phyloP scores from a whole-genome alignment of 2,113 vertebrate genomes.

The Nipponia nippon region DNA sequence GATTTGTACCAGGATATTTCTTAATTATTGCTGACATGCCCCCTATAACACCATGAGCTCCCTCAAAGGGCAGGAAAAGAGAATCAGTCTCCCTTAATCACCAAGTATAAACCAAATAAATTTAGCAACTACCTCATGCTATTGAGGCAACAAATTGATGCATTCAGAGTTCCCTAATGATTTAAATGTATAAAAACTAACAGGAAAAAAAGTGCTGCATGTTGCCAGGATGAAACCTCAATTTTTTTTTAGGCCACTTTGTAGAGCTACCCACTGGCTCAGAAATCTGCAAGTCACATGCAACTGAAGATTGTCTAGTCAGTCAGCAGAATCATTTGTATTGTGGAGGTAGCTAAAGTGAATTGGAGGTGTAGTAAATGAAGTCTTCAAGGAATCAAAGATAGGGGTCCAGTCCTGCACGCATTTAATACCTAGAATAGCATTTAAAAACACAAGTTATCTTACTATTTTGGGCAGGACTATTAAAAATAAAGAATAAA shows the following conservation, averaged over 20 bases:
- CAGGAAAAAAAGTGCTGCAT: neutral
- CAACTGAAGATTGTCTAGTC: neutral
- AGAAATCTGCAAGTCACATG: neutral
- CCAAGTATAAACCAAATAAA: conserved; percentile 57
- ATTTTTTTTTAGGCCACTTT: neutral
- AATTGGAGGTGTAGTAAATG: neutral
- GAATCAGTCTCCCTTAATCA: conserved; percentile 54
- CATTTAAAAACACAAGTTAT: neutral
- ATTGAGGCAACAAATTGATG: conserved; percentile 38
- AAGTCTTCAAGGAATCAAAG: neutral
- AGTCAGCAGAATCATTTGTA: neutral
- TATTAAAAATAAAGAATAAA: neutral
- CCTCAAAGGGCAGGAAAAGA: conserved; percentile 63
- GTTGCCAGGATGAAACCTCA: neutral
- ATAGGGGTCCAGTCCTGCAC: neutral
- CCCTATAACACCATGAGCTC: conserved; percentile 46
- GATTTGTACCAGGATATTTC: conserved; percentile 53
- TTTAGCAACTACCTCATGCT: conserved; percentile 46
- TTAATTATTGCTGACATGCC: conserved; percentile 70
- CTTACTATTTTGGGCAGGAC: neutral
- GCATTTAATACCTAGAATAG: neutral
- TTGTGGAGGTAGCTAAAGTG: neutral
- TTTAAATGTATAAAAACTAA: neutral
- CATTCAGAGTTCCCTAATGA: conserved; percentile 39
- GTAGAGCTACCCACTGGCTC: neutral